Percentiles rank a stretch among this genome's conserved stretches.
Evolutionary conservation across 1,140 invertebrate species (phyloP).

Genomic region (Ganaspis sp.): DNA sequence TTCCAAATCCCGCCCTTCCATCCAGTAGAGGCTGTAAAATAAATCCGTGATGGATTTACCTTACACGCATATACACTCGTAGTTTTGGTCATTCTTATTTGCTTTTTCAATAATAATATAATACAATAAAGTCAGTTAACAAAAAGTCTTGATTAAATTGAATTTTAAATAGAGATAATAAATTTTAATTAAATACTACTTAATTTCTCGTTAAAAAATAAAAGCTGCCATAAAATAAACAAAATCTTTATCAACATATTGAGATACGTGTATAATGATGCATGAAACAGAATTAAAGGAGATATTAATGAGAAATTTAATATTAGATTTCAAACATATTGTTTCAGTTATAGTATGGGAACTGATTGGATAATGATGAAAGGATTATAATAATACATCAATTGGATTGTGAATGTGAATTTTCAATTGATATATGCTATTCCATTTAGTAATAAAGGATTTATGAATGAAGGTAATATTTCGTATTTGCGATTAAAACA

Average conservation of each 20-base stretch:
- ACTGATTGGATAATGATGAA: background rate
- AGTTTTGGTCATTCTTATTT: background rate
- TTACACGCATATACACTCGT: background rate
- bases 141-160: too few species aligned
- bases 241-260: too few species aligned
- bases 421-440: background rate
- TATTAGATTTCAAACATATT: background rate
- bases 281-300: too few species aligned
- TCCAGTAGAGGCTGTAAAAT: conserved; percentile 63
- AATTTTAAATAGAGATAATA: too few species aligned
- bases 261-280: too few species aligned
- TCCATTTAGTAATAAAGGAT: background rate
- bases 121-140: too few species aligned
- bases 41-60: conserved; percentile 64
- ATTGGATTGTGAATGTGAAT: background rate
- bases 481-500: background rate
- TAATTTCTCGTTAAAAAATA: too few species aligned
- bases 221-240: too few species aligned
- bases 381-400: background rate
- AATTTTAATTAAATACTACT: too few species aligned
- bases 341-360: background rate
- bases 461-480: background rate
- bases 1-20: conserved; percentile 57
- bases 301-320: background rate
- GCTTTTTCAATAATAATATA: too few species aligned